Evolutionary conservation across 1,140 invertebrate genomes (phyloP).

Genomic region (Diprion similis): DNA sequence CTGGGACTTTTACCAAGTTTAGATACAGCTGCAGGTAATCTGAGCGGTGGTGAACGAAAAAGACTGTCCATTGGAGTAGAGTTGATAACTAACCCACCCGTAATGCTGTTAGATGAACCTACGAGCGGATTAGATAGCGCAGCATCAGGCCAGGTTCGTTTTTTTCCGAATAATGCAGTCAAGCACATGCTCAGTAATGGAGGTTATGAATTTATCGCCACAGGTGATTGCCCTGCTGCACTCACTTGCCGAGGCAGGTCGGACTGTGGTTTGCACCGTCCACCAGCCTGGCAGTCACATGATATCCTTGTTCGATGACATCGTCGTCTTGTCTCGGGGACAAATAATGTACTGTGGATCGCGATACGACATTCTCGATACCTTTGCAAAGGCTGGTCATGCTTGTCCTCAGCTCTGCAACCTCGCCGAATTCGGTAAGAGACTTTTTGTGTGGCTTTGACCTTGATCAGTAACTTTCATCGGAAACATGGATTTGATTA

Average conservation of each 20-base stretch:
- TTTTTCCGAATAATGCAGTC: not conserved
- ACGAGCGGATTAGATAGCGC: slow-evolving; percentile 80
- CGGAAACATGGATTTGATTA: not conserved
- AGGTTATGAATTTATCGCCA: not conserved
- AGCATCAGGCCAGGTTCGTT: slow-evolving; percentile 70
- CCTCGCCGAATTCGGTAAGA: slow-evolving; percentile 71
- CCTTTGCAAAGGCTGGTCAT: slow-evolving; percentile 62
- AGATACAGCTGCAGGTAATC: slow-evolving; percentile 68
- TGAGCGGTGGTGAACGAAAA: slow-evolving; percentile 88
- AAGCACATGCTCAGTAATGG: not conserved
- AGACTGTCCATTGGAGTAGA: slow-evolving; percentile 84
- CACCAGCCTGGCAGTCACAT: slow-evolving; percentile 89
- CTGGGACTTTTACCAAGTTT: slow-evolving; percentile 68
- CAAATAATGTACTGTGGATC: slow-evolving; percentile 67
- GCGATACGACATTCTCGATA: slow-evolving; percentile 59
- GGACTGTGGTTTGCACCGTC: slow-evolving; percentile 84
- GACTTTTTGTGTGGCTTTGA: slow-evolving; percentile 18
- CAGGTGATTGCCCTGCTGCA: slow-evolving; percentile 68
- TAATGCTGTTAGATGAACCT: slow-evolving; percentile 75
- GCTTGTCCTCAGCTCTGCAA: slow-evolving; percentile 73
- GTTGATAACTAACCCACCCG: slow-evolving; percentile 80
- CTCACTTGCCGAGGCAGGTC: slow-evolving; percentile 72
- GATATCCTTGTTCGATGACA: slow-evolving; percentile 75
- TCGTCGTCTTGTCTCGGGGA: slow-evolving; percentile 67
- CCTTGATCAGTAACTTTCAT: not conserved